Base-by-base conservation (phyloP, 2,113 vertebrate species). In the Seriola dumerili region DNA sequence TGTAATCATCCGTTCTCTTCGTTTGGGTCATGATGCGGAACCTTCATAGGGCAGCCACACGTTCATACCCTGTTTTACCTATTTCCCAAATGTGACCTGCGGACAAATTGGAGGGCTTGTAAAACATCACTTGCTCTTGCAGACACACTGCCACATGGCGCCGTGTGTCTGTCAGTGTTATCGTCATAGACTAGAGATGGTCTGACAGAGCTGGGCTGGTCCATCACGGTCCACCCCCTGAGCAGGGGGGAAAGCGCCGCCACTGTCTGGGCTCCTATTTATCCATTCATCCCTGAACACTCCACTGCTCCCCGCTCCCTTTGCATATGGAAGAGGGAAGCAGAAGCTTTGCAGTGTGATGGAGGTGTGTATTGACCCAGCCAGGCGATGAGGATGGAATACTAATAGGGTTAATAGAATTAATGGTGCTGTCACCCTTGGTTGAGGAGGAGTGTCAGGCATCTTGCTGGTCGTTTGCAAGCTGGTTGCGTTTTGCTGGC, bases 371-470 rank as follows among this genome's bases (percentile, higher is more conserved):
- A 90, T 91, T 89, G 91, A 93, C 92, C 88, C 79, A 84, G 82
- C 11, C 7, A 3, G 80, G 61, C 61, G 71, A 89, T 90, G 87
- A 82, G 88, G 87, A 89, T 84, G 88, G 93, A 88, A 93, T 94
- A 90, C 93, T 91, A 93, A 94, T 87, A 46, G 89, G 88, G 87
- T 91, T 94, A 92, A 93, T 93, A 85, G 89, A 93, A 93, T 90
- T 93, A 92, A 93, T 94, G 92, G 80, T 38, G 83, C 87, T 91
- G 92, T 92, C 91, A 90, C 88, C 86, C 81, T 77, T 62, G 81
- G 75, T 78, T 86, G 83, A 55, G 83, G 87, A 85, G 87, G 77
- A 86, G 78, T 32, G 78, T 80, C 71, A 23, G 76, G 76, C 65
- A 48, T 78, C 38, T 78, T 11, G 14, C 66, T 59, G 57, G 59